phyloP scores from a whole-genome alignment of 2,888 invertebrate genomes.

The Gandaritis pyraliata region DNA sequence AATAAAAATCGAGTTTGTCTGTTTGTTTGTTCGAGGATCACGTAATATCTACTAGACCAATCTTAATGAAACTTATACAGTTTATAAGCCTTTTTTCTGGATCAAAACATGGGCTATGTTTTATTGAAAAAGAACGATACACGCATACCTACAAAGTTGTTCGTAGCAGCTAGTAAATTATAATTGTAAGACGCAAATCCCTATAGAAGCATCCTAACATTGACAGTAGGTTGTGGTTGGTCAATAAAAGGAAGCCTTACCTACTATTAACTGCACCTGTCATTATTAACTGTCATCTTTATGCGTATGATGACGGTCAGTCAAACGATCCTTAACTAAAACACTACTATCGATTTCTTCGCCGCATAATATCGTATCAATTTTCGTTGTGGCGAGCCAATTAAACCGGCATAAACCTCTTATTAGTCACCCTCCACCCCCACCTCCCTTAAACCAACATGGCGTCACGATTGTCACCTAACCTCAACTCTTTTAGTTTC shows the following conservation, averaged over 20 bases:
- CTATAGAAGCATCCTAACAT: not conserved
- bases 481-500: conserved; percentile 51
- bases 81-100: too few relatives aligned
- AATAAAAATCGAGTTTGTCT: too few relatives aligned
- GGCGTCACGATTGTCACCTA: conserved; percentile 82
- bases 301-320: conserved; percentile 3
- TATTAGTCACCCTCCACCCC: conserved; percentile 76
- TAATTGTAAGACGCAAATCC: too few relatives aligned
- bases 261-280: conserved; percentile 2
- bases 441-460: conserved; percentile 77
- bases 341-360: conserved; percentile 66
- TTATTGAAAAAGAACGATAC: too few relatives aligned
- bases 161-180: too few relatives aligned
- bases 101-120: too few relatives aligned
- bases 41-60: too few relatives aligned
- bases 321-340: conserved; percentile 62
- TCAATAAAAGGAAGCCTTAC: not conserved
- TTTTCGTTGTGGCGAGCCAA: conserved; percentile 74
- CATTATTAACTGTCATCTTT: conserved; percentile 1
- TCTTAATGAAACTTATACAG: too few relatives aligned
- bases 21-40: too few relatives aligned
- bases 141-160: too few relatives aligned
- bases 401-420: conserved; percentile 79
- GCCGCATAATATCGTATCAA: conserved; percentile 57
- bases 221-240: not conserved